Evolutionary conservation across 2,797 vertebrate species (phyloP).

Genomic region (Lutjanus campechanus): DNA sequence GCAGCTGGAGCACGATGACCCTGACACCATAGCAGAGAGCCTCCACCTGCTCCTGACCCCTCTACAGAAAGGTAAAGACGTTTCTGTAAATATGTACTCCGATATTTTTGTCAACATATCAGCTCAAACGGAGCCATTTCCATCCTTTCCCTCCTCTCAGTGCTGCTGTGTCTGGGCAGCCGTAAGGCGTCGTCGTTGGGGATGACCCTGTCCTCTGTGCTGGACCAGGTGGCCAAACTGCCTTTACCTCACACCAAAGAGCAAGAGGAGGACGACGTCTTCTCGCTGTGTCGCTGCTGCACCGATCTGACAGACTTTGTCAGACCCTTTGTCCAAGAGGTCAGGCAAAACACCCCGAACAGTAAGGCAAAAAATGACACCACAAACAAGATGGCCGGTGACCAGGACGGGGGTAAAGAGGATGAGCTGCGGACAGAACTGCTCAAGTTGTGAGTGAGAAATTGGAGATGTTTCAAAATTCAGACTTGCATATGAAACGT

Average conservation of each 20-base stretch:
- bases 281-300: slow-evolving; percentile 91
- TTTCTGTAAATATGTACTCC: background rate
- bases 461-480: background rate
- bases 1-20: slow-evolving; percentile 92
- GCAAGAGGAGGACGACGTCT: slow-evolving; percentile 91
- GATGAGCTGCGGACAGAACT: slow-evolving; percentile 92
- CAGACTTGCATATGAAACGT: background rate
- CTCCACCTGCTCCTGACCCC: slow-evolving; percentile 90
- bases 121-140: background rate
- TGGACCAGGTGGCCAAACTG: slow-evolving; percentile 90
- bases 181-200: slow-evolving; percentile 93
- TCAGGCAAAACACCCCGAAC: slow-evolving; percentile 76
- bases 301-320: slow-evolving; percentile 87
- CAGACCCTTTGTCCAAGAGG: slow-evolving; percentile 91
- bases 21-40: slow-evolving; percentile 86
- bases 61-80: slow-evolving; percentile 91
- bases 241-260: slow-evolving; percentile 91
- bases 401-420: slow-evolving; percentile 46
- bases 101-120: background rate
- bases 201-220: slow-evolving; percentile 91
- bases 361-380: slow-evolving; percentile 39
- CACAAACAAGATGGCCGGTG: slow-evolving; percentile 27
- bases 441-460: slow-evolving; percentile 92
- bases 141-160: slow-evolving; percentile 69
- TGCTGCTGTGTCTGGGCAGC: slow-evolving; percentile 89